Conservation (phyloP, 1,140 invertebrate species). For the Ridgeia piscesae region DNA sequence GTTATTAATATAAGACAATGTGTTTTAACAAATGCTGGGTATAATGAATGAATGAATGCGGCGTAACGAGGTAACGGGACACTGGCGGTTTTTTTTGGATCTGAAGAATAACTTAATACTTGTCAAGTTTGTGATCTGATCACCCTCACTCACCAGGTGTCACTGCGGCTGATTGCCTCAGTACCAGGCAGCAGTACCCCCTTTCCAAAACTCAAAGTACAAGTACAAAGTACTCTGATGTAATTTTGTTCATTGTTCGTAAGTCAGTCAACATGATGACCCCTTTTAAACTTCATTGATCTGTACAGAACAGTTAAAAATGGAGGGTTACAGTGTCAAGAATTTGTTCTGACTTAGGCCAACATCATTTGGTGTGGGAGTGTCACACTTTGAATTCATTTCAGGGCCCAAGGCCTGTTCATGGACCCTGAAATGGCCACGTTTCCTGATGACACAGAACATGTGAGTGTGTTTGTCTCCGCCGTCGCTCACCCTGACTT, state of each 20-base stretch:
- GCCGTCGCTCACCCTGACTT: conserved; percentile 9
- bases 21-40: too few relatives aligned
- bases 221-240: background rate
- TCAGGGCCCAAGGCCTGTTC: conserved; percentile 8
- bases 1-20: too few relatives aligned
- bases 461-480: conserved; percentile 1
- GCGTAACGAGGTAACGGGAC: too few relatives aligned
- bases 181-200: too few relatives aligned
- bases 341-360: too few relatives aligned
- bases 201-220: too few relatives aligned
- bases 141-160: too few relatives aligned
- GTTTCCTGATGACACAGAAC: background rate
- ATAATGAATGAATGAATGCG: too few relatives aligned
- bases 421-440: conserved; percentile 10
- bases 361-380: background rate
- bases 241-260: background rate
- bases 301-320: too few relatives aligned
- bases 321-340: too few relatives aligned
- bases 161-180: too few relatives aligned
- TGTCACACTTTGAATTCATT: background rate
- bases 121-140: background rate
- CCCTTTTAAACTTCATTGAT: background rate
- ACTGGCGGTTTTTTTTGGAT: too few relatives aligned
- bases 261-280: background rate
- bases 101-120: background rate